phyloP scores from a whole-genome alignment of 2,797 vertebrate genomes.

The Psittacula echo region DNA sequence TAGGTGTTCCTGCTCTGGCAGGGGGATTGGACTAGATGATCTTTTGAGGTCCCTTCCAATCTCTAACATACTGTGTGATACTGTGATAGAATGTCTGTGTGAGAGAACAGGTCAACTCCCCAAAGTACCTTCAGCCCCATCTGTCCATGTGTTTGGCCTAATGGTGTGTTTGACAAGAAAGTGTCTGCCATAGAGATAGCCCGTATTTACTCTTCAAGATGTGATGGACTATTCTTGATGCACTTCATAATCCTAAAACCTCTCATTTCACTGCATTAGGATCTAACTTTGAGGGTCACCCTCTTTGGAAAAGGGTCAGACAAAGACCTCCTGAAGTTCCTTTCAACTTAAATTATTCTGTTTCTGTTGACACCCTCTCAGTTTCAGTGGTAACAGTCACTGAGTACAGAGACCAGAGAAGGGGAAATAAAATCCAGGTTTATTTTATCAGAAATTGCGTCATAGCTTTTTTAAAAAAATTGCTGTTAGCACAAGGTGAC shows the following conservation, averaged over 20 bases:
- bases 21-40: too few relatives aligned
- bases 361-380: neutral
- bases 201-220: neutral
- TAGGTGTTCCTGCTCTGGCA: too few relatives aligned
- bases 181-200: neutral
- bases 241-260: neutral
- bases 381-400: neutral
- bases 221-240: neutral
- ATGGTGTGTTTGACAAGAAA: neutral
- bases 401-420: neutral
- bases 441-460: neutral
- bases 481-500: rapidly evolving
- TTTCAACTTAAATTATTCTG: neutral
- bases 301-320: neutral
- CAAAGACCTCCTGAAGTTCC: neutral
- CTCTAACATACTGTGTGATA: too few relatives aligned
- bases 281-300: neutral
- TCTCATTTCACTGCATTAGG: neutral
- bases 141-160: neutral
- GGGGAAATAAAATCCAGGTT: neutral
- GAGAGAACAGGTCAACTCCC: neutral
- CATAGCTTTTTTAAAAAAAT: neutral
- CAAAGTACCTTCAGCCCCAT: neutral
- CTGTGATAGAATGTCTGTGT: neutral
- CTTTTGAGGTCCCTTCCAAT: too few relatives aligned